A percentile compares a stretch with the other conserved stretches of the same genome.
These are phyloP conservation scores for Heliothis peltigera DNA, from an alignment of 2,888 invertebrate species.

Conservation along the genomic window DNA sequence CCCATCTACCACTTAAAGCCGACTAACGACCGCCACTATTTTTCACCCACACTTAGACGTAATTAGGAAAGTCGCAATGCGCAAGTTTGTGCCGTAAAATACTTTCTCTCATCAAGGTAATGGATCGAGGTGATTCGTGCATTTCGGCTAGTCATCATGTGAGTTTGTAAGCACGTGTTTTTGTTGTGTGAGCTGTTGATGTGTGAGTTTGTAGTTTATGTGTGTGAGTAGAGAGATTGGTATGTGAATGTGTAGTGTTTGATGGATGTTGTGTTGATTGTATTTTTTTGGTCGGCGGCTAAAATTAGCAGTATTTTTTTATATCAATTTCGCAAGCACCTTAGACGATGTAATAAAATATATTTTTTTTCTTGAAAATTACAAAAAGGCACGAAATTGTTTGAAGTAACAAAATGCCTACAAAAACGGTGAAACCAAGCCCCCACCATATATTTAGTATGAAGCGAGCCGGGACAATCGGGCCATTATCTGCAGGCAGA, in stretches of 20 bases:
- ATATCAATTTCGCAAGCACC: too few relatives aligned
- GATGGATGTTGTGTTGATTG: neutral
- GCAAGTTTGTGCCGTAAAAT: slow-evolving; percentile 74
- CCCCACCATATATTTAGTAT: slow-evolving; percentile 65
- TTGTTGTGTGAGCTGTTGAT: slow-evolving; percentile 45
- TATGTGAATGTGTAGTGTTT: neutral
- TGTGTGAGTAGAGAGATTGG: neutral
- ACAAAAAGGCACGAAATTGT: slow-evolving; percentile 1
- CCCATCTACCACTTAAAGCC: slow-evolving; percentile 31
- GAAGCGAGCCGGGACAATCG: slow-evolving; percentile 70
- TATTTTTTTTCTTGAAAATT: neutral
- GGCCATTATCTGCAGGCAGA: slow-evolving; percentile 76
- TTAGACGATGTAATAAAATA: too few relatives aligned
- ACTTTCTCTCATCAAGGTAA: slow-evolving; percentile 82
- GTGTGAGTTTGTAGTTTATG: slow-evolving; percentile 19
- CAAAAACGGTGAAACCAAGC: slow-evolving; percentile 41
- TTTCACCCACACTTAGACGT: slow-evolving; percentile 65
- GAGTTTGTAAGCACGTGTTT: slow-evolving; percentile 36
- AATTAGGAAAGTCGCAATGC: slow-evolving; percentile 70
- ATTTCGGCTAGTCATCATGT: slow-evolving; percentile 70
- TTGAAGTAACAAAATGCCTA: slow-evolving; percentile 45
- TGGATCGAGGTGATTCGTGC: slow-evolving; percentile 71
- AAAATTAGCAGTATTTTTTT: neutral
- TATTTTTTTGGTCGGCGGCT: neutral
- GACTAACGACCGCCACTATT: slow-evolving; percentile 52